A percentile compares a stretch with the other conserved stretches of the same genome.
These are phyloP conservation scores for Fopius arisanus DNA, from an alignment of 1,140 invertebrate genomes.

Conservation along the genomic window DNA sequence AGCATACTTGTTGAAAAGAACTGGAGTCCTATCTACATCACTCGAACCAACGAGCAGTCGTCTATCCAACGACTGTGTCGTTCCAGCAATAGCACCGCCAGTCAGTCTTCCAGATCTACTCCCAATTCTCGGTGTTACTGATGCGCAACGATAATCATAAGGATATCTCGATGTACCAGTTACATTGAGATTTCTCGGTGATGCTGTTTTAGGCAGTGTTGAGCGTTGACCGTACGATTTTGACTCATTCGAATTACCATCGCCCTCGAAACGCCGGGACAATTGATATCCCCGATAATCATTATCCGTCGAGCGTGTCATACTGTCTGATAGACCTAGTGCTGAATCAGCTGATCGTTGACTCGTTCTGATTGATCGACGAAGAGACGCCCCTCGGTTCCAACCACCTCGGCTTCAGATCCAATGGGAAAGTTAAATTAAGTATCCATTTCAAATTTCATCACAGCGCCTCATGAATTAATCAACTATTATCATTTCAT, in stretches of 20 bases:
- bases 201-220: slow-evolving; percentile 16
- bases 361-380: slow-evolving; percentile 73
- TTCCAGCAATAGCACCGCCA: slow-evolving; percentile 22
- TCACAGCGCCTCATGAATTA: too few species aligned
- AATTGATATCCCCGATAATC: slow-evolving; percentile 62
- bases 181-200: slow-evolving; percentile 21
- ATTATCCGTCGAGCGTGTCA: slow-evolving; percentile 67
- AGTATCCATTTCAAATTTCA: neutral
- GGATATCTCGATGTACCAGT: slow-evolving; percentile 5
- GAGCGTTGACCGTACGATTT: neutral
- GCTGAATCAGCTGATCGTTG: slow-evolving; percentile 74
- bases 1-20: slow-evolving; percentile 78
- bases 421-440: neutral
- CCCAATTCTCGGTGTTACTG: slow-evolving; percentile 16
- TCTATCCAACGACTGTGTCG: slow-evolving; percentile 61
- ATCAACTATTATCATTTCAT: too few species aligned
- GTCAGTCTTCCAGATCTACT: neutral
- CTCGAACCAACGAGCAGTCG: slow-evolving; percentile 47
- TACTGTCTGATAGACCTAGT: slow-evolving; percentile 65
- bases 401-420: slow-evolving; percentile 13
- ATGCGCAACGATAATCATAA: slow-evolving; percentile 17
- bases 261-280: slow-evolving; percentile 20
- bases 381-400: slow-evolving; percentile 64
- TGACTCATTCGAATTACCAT: slow-evolving; percentile 10
- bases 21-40: slow-evolving; percentile 66